Evolutionary conservation across 2,797 vertebrate genomes (phyloP), one percentile per base, ranked within the genome.

Genomic region (Dendrocincla fuliginosa): DNA sequence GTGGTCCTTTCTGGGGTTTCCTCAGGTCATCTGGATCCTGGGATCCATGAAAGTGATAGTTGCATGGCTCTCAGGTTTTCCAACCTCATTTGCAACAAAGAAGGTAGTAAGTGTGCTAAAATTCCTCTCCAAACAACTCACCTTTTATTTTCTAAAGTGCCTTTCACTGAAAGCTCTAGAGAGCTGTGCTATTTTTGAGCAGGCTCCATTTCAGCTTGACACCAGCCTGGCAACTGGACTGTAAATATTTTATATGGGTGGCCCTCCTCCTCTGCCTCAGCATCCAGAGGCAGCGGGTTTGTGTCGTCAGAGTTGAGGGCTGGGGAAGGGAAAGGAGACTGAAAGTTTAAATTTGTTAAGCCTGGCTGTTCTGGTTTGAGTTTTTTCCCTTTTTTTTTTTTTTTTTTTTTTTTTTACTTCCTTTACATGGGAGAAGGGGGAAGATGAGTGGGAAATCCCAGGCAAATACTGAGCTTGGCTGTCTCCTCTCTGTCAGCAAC

Each of bases 101-200:
- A n/a, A 84, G 56, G 59, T 32, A 92, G 80, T 81, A 93, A 93
- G 81, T 79, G 75, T 3, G 57, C 69, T 91, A 80, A 76, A 93
- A 89, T 82, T 76, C 70, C 50, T 93, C 84, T 89, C 57, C 55
- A 70, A 65, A 96, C 95, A 95, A 60, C 73, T 96, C 88, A 63
- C 94, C 93, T 96, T 93, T 96, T 92, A 77, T 89, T 94, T 95
- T 94, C 76, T 95, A 71, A 74, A 94, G 89, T 89, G 94, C 95
- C 95, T 97, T 96, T 98, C 97, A 98, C 97, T 96, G 97, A 96
- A 97, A 97, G 87, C 96, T 93, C 86, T 39, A 90, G 96, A 97
- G 98, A 97, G 97, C 98, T 97, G 98, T 98, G 98, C 99, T 99
- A 98, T 99, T 99, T 99, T 98, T 99, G 97, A 98, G 98, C 95